A percentile compares a stretch with the other conserved stretches of the same genome.
Conservation (phyloP, 37 sponge, comb jelly and placozoan species). For the Theonella swinhoei region DNA sequence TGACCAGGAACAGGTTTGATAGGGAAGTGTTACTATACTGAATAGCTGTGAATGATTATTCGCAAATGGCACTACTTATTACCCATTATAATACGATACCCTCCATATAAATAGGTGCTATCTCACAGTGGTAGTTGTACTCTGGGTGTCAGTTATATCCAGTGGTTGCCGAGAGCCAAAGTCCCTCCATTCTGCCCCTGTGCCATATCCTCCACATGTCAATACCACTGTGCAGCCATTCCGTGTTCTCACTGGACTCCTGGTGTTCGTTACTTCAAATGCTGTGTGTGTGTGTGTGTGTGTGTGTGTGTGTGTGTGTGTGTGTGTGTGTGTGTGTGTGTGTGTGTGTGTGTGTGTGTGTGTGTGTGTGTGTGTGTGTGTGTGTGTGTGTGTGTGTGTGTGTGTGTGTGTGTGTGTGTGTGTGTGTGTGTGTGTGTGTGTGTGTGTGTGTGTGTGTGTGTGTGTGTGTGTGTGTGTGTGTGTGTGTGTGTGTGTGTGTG, state of each 20-base stretch:
- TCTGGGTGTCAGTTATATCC: background rate
- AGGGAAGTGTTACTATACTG: background rate
- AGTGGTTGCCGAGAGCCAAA: background rate
- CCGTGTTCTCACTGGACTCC: background rate
- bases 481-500: too few species aligned
- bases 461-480: too few species aligned
- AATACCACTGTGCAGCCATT: background rate
- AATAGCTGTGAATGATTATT: too few species aligned
- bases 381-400: background rate
- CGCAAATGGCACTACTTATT: background rate
- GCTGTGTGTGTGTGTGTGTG: background rate
- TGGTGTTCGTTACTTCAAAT: background rate
- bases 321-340: background rate
- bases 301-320: conserved; percentile 1
- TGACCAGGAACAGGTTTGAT: too few species aligned
- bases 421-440: too few species aligned
- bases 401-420: too few species aligned
- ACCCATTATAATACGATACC: too few species aligned
- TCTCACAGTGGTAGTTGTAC: background rate
- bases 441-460: too few species aligned
- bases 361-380: background rate
- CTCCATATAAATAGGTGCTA: too few species aligned
- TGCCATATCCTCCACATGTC: background rate
- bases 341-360: conserved; percentile 1
- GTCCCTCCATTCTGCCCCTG: background rate